These are phyloP conservation scores for Recurvirostra avosetta DNA, from an alignment of 2,113 vertebrate species.

Conservation along the genomic window DNA sequence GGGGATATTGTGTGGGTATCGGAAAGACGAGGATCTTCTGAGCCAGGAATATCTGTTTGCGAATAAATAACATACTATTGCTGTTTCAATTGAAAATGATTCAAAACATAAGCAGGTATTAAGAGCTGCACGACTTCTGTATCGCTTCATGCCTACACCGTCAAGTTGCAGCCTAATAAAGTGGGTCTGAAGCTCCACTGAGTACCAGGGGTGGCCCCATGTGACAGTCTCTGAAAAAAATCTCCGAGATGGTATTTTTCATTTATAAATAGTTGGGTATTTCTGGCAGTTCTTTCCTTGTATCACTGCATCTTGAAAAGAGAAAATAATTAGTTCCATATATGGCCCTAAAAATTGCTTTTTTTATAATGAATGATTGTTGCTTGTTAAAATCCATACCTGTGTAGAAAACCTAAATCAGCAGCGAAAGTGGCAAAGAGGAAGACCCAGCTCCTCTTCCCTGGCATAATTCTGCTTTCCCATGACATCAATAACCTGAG, in stretches of 20 bases:
- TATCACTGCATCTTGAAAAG: not conserved
- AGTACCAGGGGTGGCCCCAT: not conserved
- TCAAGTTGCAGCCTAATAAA: not conserved
- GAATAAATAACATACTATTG: not conserved
- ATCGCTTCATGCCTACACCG: not conserved
- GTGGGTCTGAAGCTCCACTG: not conserved
- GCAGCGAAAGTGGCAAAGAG: not conserved
- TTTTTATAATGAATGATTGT: not conserved
- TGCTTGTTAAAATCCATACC: not conserved
- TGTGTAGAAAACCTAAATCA: not conserved
- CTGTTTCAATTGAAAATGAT: not conserved
- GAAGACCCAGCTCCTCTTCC: not conserved
- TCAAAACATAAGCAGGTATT: not conserved
- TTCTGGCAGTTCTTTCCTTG: not conserved
- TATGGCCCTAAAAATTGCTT: not conserved
- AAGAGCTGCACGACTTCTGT: not conserved
- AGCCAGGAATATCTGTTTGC: not conserved
- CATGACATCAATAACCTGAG: not conserved
- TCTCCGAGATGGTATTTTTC: not conserved
- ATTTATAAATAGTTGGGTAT: not conserved
- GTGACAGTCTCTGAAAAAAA: not conserved
- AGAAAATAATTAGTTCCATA: not conserved
- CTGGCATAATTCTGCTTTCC: not conserved
- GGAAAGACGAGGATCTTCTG: not conserved
- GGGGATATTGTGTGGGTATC: not conserved